Base-by-base conservation (phyloP, 2,113 vertebrate species). In the Isichthys henryi region DNA sequence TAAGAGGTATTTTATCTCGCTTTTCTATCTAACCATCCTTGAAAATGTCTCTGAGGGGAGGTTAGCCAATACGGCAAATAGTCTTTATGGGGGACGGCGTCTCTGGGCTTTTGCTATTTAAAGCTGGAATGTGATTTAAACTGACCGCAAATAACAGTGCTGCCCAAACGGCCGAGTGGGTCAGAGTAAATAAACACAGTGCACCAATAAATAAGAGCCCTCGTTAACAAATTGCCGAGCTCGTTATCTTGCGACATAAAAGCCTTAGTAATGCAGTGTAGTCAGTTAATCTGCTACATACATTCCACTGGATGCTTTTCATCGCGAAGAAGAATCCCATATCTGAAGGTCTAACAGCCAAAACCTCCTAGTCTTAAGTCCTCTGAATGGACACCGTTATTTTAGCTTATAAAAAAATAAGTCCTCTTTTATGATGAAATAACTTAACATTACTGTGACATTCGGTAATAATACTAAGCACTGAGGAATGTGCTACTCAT, bases 1-100 rank as follows among this genome's bases (percentile, higher is more conserved):
- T 91, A 88, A 48, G 89, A 90, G 83, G 52, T 62, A 56, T 89
- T 91, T 89, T 91, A 90, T 91, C 90, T 92, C 46, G 31, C 74
- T 77, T 88, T 74, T 90, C 50, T 45, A 89, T 92, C 88, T 70
- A 88, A 88, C 66, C 86, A 48, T 85, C 58, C 88, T 83, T 89
- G 70, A 66, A 87, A 89, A 89, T 49, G 70, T 87, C 87, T 43
- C 43, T 45, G 88, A 84, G 88, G 87, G 88, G 35, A 31, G 87
- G 66, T 90, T 91, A 89, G 48, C 35, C 52, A 49, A 46, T 49
- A 88, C 86, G 84, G 77, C 89, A 86, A 82, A 86, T 66, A 23
- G 48, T 84, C 88, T 80, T 17, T 21, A 88, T 52, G 86, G 82
- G 39, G 45, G 45, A n/a, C 4, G 45, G 45, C 5, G 35, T 53